Conservation (phyloP, 1,140 invertebrate genomes). For the Drosophila paulistorum region DNA sequence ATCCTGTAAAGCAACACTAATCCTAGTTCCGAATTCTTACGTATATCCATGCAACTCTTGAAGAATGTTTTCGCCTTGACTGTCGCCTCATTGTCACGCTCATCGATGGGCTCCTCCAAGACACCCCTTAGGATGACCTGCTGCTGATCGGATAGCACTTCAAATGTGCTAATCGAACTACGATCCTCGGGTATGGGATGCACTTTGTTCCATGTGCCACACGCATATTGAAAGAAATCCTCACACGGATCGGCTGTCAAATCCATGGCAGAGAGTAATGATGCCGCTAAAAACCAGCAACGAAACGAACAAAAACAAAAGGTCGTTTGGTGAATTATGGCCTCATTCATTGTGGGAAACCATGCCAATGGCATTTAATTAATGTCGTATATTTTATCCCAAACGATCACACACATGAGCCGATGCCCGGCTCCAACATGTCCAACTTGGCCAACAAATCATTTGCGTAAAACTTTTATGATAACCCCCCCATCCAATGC, state of each 20-base stretch:
- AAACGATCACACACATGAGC: slow-evolving; percentile 12
- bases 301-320: neutral
- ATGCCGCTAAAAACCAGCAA: slow-evolving; percentile 86
- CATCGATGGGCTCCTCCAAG: slow-evolving; percentile 87
- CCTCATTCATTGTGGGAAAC: slow-evolving; percentile 25
- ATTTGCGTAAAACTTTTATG: slow-evolving; percentile 13
- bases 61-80: slow-evolving; percentile 93
- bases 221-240: slow-evolving; percentile 95
- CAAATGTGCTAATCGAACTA: slow-evolving; percentile 94
- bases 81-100: slow-evolving; percentile 88
- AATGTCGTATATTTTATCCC: slow-evolving; percentile 37
- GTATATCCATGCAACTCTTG: slow-evolving; percentile 93
- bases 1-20: too few relatives aligned
- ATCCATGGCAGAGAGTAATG: slow-evolving; percentile 93
- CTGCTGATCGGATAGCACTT: slow-evolving; percentile 93
- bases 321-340: neutral
- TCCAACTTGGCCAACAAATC: slow-evolving; percentile 26
- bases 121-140: slow-evolving; percentile 92
- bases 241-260: slow-evolving; percentile 90
- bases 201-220: slow-evolving; percentile 94
- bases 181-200: slow-evolving; percentile 95
- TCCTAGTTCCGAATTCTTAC: slow-evolving; percentile 85
- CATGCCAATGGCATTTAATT: slow-evolving; percentile 40
- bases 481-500: neutral
- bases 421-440: neutral